A percentile compares a stretch with the other conserved stretches of the same genome.
These are phyloP conservation scores for Erebia epiphron DNA, from an alignment of 2,888 invertebrate genomes.

Conservation along the genomic window DNA sequence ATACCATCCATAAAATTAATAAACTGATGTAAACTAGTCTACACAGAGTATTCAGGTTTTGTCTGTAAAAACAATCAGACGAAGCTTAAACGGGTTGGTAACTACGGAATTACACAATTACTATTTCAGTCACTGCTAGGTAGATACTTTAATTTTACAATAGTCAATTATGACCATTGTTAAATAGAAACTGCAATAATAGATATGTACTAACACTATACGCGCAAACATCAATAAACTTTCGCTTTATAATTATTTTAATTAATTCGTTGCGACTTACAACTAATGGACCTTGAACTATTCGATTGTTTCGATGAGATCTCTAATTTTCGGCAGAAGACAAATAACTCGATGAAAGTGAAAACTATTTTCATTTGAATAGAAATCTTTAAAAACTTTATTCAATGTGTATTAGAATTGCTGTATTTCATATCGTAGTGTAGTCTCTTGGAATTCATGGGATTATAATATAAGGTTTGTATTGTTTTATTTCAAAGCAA, in stretches of 20 bases:
- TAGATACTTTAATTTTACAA: slow-evolving; percentile 39
- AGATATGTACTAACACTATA: slow-evolving; percentile 30
- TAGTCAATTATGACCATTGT: slow-evolving; percentile 33
- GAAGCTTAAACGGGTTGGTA: too few relatives aligned
- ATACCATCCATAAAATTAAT: slow-evolving; percentile 1
- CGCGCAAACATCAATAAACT: slow-evolving; percentile 26
- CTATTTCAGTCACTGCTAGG: neutral
- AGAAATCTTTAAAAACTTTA: too few relatives aligned
- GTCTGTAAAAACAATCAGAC: neutral
- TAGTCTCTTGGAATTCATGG: too few relatives aligned
- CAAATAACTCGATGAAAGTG: slow-evolving; percentile 1
- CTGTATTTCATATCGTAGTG: too few relatives aligned
- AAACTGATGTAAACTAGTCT: neutral
- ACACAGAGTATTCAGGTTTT: neutral
- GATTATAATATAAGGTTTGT: too few relatives aligned
- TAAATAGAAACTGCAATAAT: slow-evolving; percentile 36
- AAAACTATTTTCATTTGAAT: neutral
- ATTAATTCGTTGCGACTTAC: slow-evolving; percentile 14
- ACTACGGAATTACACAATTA: too few relatives aligned
- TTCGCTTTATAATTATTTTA: slow-evolving; percentile 29
- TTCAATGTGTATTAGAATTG: too few relatives aligned
- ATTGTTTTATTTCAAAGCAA: too few relatives aligned
- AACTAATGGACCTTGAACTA: slow-evolving; percentile 22
- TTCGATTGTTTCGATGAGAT: slow-evolving; percentile 2
- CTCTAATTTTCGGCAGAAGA: neutral